Percentiles rank a stretch among this genome's conserved stretches.
These are phyloP conservation scores for Plutella xylostella DNA, from an alignment of 2,888 invertebrate species.

Conservation along the genomic window DNA sequence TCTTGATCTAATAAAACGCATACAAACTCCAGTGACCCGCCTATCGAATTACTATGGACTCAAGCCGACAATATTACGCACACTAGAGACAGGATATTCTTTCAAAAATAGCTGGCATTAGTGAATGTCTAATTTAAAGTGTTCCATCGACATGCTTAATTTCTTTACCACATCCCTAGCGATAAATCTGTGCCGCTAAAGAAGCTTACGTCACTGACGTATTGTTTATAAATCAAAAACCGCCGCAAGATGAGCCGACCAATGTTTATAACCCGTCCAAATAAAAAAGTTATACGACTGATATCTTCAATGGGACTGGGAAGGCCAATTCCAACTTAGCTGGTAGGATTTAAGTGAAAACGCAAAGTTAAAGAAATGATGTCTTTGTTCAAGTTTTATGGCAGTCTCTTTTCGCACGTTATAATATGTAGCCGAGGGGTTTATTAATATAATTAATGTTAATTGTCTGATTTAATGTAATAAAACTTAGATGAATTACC, in stretches of 20 bases:
- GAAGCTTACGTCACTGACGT: slow-evolving; percentile 68
- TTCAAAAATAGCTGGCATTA: no score
- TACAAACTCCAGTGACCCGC: no score
- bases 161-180: slow-evolving; percentile 58
- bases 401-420: neutral
- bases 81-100: no score
- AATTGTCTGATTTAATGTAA: no score
- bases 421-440: no score
- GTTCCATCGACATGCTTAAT: no score
- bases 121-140: no score
- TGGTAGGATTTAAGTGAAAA: neutral
- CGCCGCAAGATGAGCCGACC: slow-evolving; percentile 27
- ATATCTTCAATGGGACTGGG: neutral
- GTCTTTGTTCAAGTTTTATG: neutral
- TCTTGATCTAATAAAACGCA: no score
- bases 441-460: no score
- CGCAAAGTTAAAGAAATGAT: neutral
- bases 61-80: no score
- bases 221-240: slow-evolving; percentile 66
- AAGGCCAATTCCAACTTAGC: neutral
- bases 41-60: no score
- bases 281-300: neutral
- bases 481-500: no score
- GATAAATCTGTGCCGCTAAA: slow-evolving; percentile 66
- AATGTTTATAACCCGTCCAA: slow-evolving; percentile 9